Evolutionary conservation across 2,888 invertebrate genomes (phyloP).

Genomic region (Drosophila phalerata): DNA sequence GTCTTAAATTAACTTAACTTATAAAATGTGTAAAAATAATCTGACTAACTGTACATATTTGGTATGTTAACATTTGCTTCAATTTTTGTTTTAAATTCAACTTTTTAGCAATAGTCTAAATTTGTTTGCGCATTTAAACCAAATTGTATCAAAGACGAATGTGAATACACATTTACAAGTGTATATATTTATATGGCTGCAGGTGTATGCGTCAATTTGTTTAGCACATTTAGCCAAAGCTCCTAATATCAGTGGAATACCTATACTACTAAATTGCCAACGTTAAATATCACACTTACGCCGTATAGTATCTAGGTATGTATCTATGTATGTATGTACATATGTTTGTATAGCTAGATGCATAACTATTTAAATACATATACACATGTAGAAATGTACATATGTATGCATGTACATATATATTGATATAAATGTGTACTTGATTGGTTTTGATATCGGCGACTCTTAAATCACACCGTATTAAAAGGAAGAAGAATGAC

Average conservation of each 20-base stretch:
- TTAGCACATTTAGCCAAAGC: conserved; percentile 17
- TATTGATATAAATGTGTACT: neutral
- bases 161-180: neutral
- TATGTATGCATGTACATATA: neutral
- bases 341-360: neutral
- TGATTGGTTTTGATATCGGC: conserved; percentile 4
- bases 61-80: neutral
- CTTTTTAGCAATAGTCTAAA: neutral
- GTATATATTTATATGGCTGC: neutral
- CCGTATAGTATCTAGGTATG: neutral
- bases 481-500: conserved; percentile 2
- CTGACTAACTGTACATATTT: neutral
- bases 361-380: neutral
- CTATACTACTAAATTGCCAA: conserved; percentile 11
- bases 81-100: neutral
- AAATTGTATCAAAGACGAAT: neutral
- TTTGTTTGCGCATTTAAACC: neutral
- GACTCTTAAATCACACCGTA: neutral
- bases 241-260: conserved; percentile 12
- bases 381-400: too few species aligned
- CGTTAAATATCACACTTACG: conserved; percentile 32
- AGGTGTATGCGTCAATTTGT: neutral
- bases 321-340: neutral
- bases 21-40: too few species aligned
- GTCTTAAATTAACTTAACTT: too few species aligned